These are phyloP conservation scores for Rhysida immarginata DNA, from an alignment of 1,140 invertebrate species.

Conservation along the genomic window DNA sequence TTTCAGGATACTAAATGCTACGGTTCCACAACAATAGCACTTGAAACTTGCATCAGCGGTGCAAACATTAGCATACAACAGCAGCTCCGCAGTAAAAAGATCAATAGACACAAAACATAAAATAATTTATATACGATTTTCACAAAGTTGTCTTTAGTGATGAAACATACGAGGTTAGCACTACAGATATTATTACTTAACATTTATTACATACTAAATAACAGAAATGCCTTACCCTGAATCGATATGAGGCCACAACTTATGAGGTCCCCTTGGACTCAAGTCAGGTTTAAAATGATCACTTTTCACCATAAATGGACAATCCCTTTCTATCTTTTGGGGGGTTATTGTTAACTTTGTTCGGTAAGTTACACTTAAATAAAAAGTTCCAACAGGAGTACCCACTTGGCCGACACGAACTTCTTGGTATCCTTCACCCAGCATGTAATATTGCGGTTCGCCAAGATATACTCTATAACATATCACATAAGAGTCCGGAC, in stretches of 20 bases:
- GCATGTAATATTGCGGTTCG: conserved; percentile 54
- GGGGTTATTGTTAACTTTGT: conserved; percentile 80
- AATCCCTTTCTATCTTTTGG: conserved; percentile 48
- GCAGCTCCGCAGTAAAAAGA: too few species aligned
- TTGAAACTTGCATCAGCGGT: too few species aligned
- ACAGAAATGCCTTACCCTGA: not conserved
- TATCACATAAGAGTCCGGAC: conserved; percentile 70
- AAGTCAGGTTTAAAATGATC: conserved; percentile 69
- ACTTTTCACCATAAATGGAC: conserved; percentile 67
- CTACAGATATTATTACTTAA: too few species aligned
- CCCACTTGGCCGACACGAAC: conserved; percentile 62
- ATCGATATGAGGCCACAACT: not conserved
- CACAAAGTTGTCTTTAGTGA: too few species aligned
- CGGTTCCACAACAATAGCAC: too few species aligned
- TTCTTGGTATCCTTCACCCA: conserved; percentile 59
- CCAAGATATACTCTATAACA: conserved; percentile 79
- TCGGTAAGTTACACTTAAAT: conserved; percentile 61
- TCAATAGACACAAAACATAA: too few species aligned
- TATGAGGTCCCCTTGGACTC: conserved; percentile 39
- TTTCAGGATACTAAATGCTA: too few species aligned
- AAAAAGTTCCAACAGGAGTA: conserved; percentile 63
- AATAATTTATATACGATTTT: too few species aligned
- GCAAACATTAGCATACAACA: too few species aligned
- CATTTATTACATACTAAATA: too few species aligned
- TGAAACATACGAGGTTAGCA: too few species aligned